Conservation (phyloP, 2,888 invertebrate species). For the Agrochola litura region DNA sequence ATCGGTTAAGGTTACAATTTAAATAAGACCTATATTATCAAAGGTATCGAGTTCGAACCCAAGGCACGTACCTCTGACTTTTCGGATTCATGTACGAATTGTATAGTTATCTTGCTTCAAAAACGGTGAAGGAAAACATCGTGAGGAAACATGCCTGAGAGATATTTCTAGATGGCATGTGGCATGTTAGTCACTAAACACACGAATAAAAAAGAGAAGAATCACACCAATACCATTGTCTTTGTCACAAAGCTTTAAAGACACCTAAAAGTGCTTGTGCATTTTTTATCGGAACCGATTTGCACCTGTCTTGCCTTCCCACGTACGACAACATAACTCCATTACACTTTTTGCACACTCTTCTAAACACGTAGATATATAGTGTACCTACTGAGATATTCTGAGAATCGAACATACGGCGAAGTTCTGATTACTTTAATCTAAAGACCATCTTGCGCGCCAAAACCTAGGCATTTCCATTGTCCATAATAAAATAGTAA, state of each 20-base stretch:
- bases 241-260: background rate
- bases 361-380: background rate
- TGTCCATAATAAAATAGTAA: background rate
- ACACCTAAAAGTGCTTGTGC: background rate
- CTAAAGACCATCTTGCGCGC: background rate
- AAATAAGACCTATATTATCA: background rate
- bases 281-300: slow-evolving; percentile 32
- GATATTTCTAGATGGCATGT: no score
- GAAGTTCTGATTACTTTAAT: background rate
- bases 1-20: slow-evolving; percentile 20
- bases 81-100: no score
- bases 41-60: no score
- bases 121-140: no score
- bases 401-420: background rate
- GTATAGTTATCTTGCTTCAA: no score
- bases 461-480: background rate
- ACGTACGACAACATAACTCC: slow-evolving; percentile 24
- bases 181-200: no score
- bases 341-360: slow-evolving; percentile 15
- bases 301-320: background rate
- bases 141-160: no score
- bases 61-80: no score
- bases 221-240: no score
- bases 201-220: no score
- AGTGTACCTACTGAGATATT: background rate